These are phyloP conservation scores for Calameuta idolon DNA, from an alignment of 2,888 invertebrate species.

Conservation along the genomic window DNA sequence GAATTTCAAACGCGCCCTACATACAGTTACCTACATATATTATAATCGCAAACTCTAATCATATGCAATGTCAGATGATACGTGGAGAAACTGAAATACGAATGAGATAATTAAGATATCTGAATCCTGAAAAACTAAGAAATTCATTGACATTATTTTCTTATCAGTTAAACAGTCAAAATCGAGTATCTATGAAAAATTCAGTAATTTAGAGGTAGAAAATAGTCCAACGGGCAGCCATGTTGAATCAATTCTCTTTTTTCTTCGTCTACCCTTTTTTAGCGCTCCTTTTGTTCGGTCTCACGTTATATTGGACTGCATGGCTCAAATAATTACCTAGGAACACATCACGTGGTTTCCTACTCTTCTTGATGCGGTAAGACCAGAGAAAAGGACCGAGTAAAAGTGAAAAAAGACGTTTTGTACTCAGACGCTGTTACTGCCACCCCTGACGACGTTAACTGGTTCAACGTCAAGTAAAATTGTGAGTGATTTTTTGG, in stretches of 20 bases:
- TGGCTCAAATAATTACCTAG: neutral
- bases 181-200: too few relatives aligned
- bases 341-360: too few relatives aligned
- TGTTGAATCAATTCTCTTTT: neutral
- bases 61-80: neutral
- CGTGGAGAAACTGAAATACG: neutral
- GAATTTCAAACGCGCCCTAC: slow-evolving; percentile 1
- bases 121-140: neutral
- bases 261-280: neutral
- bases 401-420: neutral
- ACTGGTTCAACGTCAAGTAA: neutral
- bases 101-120: neutral
- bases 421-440: neutral
- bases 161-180: too few relatives aligned
- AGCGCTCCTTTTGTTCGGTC: neutral
- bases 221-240: neutral
- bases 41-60: neutral
- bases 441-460: neutral
- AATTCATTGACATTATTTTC: neutral
- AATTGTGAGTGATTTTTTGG: neutral
- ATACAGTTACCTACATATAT: neutral
- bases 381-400: neutral
- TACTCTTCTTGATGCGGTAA: neutral
- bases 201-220: neutral
- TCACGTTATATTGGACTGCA: neutral